Evolutionary conservation across 2,888 invertebrate species (phyloP).

Genomic region (Calameuta idolon): DNA sequence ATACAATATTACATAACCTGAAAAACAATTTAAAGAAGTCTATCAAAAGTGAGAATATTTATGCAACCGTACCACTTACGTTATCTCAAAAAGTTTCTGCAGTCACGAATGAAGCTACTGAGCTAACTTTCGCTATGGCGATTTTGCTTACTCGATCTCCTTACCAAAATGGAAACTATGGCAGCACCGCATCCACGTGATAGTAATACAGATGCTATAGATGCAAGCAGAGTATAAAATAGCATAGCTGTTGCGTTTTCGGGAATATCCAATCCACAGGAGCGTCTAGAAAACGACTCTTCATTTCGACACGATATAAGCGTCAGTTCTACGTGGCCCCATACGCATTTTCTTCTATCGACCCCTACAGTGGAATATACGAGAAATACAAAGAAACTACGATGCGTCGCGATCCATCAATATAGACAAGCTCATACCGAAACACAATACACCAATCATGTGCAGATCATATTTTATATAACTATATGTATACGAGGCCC

Average conservation of each 20-base stretch:
- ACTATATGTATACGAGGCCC: slow-evolving; percentile 17
- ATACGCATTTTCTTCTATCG: slow-evolving; percentile 23
- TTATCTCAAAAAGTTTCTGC: not conserved
- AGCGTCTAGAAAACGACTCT: slow-evolving; percentile 41
- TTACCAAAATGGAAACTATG: not conserved
- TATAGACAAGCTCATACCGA: slow-evolving; percentile 28
- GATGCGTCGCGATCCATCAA: slow-evolving; percentile 38
- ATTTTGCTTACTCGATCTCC: not conserved
- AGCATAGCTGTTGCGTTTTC: slow-evolving; percentile 18
- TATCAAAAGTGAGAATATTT: not conserved
- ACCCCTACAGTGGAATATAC: slow-evolving; percentile 21
- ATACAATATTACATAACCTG: not conserved
- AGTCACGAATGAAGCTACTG: not conserved
- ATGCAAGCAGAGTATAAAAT: not conserved
- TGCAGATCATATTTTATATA: slow-evolving; percentile 43
- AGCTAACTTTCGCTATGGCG: not conserved
- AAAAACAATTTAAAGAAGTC: not conserved
- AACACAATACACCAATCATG: slow-evolving; percentile 43
- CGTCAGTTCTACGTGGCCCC: slow-evolving; percentile 32
- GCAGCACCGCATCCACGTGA: not conserved
- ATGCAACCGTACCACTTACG: not conserved
- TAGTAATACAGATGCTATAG: not conserved
- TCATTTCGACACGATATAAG: slow-evolving; percentile 32
- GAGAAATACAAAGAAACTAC: slow-evolving; percentile 30
- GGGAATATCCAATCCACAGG: slow-evolving; percentile 32